These are phyloP conservation scores for Drosophila setosimentum DNA, from an alignment of 2,888 invertebrate genomes.

Conservation along the genomic window DNA sequence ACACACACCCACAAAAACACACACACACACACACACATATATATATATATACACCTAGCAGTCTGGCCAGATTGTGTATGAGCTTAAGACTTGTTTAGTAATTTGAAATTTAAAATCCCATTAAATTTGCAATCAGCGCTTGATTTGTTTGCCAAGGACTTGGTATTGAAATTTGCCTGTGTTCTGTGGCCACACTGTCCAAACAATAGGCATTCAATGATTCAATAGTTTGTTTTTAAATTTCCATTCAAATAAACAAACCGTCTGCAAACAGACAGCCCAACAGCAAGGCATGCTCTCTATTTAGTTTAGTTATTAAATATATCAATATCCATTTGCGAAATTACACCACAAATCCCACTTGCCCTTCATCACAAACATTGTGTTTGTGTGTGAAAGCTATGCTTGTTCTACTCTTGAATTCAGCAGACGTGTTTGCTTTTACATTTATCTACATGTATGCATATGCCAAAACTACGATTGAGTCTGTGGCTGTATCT, in stretches of 20 bases:
- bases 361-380: background rate
- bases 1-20: constrained; percentile 10
- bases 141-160: constrained; percentile 67
- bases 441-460: background rate
- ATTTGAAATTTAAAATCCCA: constrained; percentile 75
- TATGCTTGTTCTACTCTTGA: constrained; percentile 2
- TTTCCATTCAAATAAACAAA: constrained; percentile 67
- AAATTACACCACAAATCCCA: constrained; percentile 40
- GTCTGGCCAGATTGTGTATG: constrained; percentile 18
- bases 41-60: constrained; percentile 20
- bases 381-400: background rate
- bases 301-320: constrained; percentile 75
- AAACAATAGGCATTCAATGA: constrained; percentile 63
- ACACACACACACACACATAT: constrained; percentile 5
- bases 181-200: constrained; percentile 16
- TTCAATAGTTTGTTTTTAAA: constrained; percentile 67
- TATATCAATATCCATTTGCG: constrained; percentile 68
- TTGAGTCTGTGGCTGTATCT: constrained; percentile 1
- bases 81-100: constrained; percentile 69
- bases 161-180: constrained; percentile 13
- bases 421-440: constrained; percentile 17
- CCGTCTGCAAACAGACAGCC: constrained; percentile 15
- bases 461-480: constrained; percentile 8
- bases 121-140: constrained; percentile 74
- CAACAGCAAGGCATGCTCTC: constrained; percentile 28